Evolutionary conservation across 2,113 vertebrate species (phyloP), one percentile per base, ranked within the genome.

Genomic region (Saguinus midas): DNA sequence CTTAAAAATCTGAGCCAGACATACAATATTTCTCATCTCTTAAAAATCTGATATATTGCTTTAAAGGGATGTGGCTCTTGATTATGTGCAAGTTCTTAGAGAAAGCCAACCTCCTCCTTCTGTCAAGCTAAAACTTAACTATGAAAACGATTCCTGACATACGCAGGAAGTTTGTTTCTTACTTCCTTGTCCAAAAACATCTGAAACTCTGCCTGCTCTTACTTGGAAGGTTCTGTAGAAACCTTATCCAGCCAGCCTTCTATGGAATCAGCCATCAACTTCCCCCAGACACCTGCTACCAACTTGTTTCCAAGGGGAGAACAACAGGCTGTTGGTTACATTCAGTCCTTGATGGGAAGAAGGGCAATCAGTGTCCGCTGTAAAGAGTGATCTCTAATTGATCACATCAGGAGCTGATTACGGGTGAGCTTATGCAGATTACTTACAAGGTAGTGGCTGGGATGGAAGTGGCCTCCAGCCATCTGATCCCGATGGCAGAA

Each of bases 211-310:
- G 81, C 43, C 87, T 75, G 78, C 29, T 81, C 25, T 80, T 45
- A 40, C 23, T 11, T 76, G 52, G 48, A 45, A 58, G 45, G n/a
- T 32, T 27, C 4, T 0, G 37, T 5, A 3, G 79, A 6, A 72
- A 57, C 27, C 4, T 80, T 58, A 43, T 17, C n/a, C 87, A 48
- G 76, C 12, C 84, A 80, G 76, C 80, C 79, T 55, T 85, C 40
- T 40, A 21, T 0, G 43, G 35, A 16, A 61, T 23, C 5, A 40
- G 79, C 72, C 37, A 2, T 1, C 35, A 76, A 87, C 37, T 9
- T 14, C 27, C 13, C n/a, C 32, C 55, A 91, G 55, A 85, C 90
- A 96, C 90, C 96, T 97, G 96, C 86, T 83, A 20, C 83, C 6
- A 32, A 70, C 64, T 83, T 89, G 73, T 87, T 89, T 93, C 72